A percentile compares a stretch with the other conserved stretches of the same genome.
phyloP scores from a whole-genome alignment of 1,140 invertebrate species.

The Aphelenchoides besseyi region DNA sequence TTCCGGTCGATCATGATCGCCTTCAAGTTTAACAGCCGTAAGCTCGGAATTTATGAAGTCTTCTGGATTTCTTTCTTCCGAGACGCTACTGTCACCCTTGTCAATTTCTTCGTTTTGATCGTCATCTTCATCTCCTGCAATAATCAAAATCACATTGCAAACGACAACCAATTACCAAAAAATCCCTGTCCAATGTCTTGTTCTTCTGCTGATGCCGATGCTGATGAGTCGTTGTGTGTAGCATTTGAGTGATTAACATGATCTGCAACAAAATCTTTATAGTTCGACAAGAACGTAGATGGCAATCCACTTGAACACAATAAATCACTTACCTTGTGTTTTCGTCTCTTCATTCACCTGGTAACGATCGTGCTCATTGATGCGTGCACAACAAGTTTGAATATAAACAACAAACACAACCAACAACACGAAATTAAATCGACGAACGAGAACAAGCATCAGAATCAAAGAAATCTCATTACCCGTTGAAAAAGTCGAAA shows the following conservation, averaged over 20 bases:
- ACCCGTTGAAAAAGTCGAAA: background rate
- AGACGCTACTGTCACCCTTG: constrained; percentile 43
- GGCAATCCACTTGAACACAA: background rate
- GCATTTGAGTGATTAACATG: background rate
- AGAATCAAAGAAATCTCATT: constrained; percentile 1
- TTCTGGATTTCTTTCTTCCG: constrained; percentile 44
- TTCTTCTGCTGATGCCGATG: background rate
- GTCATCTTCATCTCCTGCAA: background rate
- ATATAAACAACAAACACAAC: background rate
- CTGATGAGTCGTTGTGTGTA: background rate
- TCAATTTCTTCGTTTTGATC: constrained; percentile 24
- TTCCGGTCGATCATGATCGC: constrained; percentile 42
- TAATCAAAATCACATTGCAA: background rate
- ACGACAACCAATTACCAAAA: constrained; percentile 5
- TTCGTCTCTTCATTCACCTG: background rate
- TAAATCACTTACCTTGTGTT: background rate
- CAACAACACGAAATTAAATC: background rate
- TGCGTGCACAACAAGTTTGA: background rate
- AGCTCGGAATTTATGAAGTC: constrained; percentile 45
- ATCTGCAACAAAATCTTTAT: background rate
- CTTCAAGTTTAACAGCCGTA: constrained; percentile 39
- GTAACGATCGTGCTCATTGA: background rate
- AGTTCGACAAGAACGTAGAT: background rate
- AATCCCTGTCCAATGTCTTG: constrained; percentile 13
- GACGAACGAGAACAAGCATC: background rate